Evolutionary conservation across 1,140 invertebrate species (phyloP).

Genomic region (Pseudachorutes palmiensis): DNA sequence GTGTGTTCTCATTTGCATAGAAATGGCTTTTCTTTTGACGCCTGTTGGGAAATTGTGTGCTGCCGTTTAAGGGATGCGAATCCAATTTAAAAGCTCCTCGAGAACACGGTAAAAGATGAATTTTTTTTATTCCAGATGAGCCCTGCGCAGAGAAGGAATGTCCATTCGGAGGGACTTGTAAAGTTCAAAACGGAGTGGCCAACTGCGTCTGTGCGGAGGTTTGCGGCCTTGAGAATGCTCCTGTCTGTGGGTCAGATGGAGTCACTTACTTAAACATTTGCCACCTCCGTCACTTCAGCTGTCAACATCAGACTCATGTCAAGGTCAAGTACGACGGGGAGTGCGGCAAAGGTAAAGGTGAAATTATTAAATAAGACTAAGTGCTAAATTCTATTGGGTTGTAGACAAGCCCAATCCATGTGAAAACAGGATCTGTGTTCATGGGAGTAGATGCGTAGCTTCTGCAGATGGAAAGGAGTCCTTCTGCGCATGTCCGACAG

Average conservation of each 20-base stretch:
- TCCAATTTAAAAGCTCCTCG: not conserved
- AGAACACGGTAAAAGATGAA: too few relatives aligned
- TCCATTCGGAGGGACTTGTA: not conserved
- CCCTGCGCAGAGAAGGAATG: not conserved
- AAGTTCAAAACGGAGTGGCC: not conserved
- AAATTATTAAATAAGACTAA: not conserved
- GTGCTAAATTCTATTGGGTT: not conserved
- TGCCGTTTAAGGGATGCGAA: not conserved
- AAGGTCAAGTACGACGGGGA: not conserved
- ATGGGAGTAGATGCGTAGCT: not conserved
- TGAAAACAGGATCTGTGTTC: not conserved
- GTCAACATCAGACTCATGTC: not conserved
- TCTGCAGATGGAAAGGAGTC: not conserved
- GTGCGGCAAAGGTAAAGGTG: not conserved
- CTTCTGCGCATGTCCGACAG: too few relatives aligned
- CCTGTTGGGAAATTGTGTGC: too few relatives aligned
- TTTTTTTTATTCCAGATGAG: not conserved
- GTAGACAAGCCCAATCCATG: not conserved
- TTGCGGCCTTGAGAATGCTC: not conserved
- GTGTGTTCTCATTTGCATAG: too few relatives aligned
- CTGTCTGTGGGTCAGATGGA: not conserved
- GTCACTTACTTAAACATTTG: not conserved
- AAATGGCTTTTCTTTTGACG: too few relatives aligned
- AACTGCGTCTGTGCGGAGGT: not conserved
- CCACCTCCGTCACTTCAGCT: not conserved